A percentile compares a stretch with the other conserved stretches of the same genome.
Evolutionary conservation across 2,797 vertebrate genomes (phyloP).

Genomic region (Tinamus major): DNA sequence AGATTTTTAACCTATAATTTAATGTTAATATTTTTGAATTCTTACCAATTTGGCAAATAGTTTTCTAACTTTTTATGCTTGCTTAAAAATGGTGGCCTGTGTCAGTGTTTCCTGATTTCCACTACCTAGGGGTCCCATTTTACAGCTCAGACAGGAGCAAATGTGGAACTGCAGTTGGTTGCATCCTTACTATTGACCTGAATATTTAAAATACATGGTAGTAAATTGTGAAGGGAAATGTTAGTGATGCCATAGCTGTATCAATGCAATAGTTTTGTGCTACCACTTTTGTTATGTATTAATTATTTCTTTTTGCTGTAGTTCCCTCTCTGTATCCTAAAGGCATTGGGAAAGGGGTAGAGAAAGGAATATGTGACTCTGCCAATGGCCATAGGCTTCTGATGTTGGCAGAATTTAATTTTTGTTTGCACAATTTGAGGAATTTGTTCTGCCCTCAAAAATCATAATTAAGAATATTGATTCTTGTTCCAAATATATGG

Average conservation of each 20-base stretch:
- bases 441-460: background rate
- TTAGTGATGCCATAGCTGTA: background rate
- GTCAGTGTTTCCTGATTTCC: background rate
- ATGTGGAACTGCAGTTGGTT: background rate
- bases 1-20: background rate
- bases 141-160: background rate
- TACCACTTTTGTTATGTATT: background rate
- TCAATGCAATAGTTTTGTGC: background rate
- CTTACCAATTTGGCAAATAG: background rate
- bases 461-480: background rate
- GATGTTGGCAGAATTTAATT: background rate
- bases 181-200: background rate
- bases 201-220: background rate
- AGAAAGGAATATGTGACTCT: background rate
- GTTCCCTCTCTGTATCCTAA: background rate
- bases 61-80: background rate
- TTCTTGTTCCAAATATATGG: background rate
- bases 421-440: background rate
- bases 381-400: background rate
- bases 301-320: background rate
- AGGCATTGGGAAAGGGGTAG: background rate
- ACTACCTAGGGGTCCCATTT: background rate
- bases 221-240: background rate
- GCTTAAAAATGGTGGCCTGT: rapidly evolving
- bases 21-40: background rate